phyloP scores from a whole-genome alignment of 2,888 invertebrate genomes.

The Diadromus collaris region DNA sequence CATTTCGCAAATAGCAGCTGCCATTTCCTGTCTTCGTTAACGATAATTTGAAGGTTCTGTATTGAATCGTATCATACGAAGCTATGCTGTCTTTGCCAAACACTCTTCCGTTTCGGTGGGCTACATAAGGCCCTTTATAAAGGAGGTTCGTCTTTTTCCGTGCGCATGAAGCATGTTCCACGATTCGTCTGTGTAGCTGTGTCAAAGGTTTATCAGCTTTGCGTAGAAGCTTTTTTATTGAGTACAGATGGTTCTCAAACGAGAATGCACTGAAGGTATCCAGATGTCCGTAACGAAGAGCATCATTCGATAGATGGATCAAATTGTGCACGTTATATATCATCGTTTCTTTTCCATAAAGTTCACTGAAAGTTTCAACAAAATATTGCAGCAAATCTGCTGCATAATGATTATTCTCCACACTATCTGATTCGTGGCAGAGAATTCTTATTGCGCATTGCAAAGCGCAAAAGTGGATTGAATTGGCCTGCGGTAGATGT shows the following conservation, averaged over 20 bases:
- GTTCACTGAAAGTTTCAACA: constrained; percentile 61
- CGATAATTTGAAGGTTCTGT: not conserved
- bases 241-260: constrained; percentile 1
- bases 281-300: not conserved
- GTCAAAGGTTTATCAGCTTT: not conserved
- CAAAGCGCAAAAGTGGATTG: constrained; percentile 62
- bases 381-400: constrained; percentile 61
- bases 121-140: too few species aligned
- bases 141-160: too few species aligned
- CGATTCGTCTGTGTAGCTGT: constrained; percentile 14
- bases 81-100: too few species aligned
- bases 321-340: constrained; percentile 68
- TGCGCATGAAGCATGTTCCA: not conserved
- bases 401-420: constrained; percentile 59
- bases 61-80: too few species aligned
- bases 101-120: too few species aligned
- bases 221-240: not conserved
- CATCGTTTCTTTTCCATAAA: constrained; percentile 63
- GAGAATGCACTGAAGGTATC: not conserved
- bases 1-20: not conserved
- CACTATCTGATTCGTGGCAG: constrained; percentile 53
- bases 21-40: not conserved
- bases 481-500: constrained; percentile 50
- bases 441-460: constrained; percentile 61
- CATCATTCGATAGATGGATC: not conserved